Evolutionary conservation across 2,797 vertebrate species (phyloP).

Genomic region (Platyrinchus mystaceus): DNA sequence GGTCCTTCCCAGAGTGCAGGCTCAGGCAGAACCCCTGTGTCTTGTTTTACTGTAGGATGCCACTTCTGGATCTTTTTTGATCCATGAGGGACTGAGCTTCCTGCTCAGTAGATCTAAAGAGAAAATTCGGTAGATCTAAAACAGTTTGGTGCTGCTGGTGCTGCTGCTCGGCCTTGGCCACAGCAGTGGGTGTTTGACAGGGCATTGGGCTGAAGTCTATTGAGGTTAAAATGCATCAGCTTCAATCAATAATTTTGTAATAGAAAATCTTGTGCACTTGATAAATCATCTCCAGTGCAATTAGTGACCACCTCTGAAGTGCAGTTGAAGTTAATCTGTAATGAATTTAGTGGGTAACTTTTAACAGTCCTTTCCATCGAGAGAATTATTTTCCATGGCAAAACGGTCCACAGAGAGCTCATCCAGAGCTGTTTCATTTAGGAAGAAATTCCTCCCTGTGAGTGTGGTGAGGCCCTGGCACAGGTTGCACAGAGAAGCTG

Average conservation of each 20-base stretch:
- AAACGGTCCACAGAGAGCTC: conserved; percentile 41
- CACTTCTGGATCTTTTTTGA: not conserved
- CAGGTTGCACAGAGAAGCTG: not conserved
- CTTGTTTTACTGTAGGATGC: not conserved
- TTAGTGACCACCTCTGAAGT: conserved; percentile 91
- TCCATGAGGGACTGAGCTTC: not conserved
- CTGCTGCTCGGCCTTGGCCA: conserved; percentile 29
- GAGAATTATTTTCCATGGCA: conserved; percentile 81
- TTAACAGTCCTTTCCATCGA: conserved; percentile 85
- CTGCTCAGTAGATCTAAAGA: conserved; percentile 13
- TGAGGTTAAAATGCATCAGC: conserved; percentile 72
- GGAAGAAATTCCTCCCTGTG: not conserved
- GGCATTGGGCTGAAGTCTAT: conserved; percentile 39
- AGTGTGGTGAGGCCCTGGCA: not conserved
- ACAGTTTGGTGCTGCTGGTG: not conserved
- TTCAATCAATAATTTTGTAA: conserved; percentile 79
- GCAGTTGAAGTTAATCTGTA: conserved; percentile 80
- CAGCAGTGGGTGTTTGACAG: conserved; percentile 21
- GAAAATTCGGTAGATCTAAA: conserved; percentile 21
- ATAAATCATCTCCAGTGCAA: conserved; percentile 92
- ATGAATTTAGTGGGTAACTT: conserved; percentile 80
- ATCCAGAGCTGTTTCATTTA: not conserved
- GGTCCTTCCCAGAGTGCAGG: not conserved
- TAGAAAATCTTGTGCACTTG: conserved; percentile 70
- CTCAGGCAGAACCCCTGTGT: not conserved